Conservation (phyloP, 2,888 invertebrate species). For the Allophyes oxyacanthae region DNA sequence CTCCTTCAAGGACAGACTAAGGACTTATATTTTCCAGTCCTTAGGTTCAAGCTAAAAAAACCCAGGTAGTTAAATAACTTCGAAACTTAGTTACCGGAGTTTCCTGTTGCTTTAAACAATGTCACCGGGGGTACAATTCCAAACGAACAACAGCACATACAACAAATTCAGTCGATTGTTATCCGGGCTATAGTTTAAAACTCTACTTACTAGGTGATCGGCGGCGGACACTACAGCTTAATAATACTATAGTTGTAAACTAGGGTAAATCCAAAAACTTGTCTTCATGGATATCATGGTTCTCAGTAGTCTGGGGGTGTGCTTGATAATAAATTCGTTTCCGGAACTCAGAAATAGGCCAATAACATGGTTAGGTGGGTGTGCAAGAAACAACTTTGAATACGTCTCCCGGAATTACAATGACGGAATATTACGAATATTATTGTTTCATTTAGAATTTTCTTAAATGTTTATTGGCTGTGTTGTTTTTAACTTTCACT, state of each 20-base stretch:
- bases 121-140: too few species aligned
- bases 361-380: neutral
- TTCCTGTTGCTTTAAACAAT: too few species aligned
- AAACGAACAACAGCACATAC: too few species aligned
- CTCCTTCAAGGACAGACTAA: too few species aligned
- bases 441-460: neutral
- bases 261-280: neutral
- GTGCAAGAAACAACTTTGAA: neutral
- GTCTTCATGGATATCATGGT: neutral
- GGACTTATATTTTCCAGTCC: too few species aligned
- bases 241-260: neutral
- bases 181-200: too few species aligned
- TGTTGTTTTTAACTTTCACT: slow-evolving; percentile 25
- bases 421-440: neutral
- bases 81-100: too few species aligned
- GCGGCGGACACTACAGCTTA: neutral
- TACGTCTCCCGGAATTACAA: neutral
- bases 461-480: slow-evolving; percentile 2
- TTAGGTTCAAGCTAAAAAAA: too few species aligned
- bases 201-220: neutral
- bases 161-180: too few species aligned
- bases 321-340: slow-evolving; percentile 4
- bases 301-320: slow-evolving; percentile 1
- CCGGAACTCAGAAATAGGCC: neutral
- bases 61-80: too few species aligned